Evolutionary conservation across 2,797 vertebrate genomes (phyloP).

Genomic region (Sitta carolinensis): DNA sequence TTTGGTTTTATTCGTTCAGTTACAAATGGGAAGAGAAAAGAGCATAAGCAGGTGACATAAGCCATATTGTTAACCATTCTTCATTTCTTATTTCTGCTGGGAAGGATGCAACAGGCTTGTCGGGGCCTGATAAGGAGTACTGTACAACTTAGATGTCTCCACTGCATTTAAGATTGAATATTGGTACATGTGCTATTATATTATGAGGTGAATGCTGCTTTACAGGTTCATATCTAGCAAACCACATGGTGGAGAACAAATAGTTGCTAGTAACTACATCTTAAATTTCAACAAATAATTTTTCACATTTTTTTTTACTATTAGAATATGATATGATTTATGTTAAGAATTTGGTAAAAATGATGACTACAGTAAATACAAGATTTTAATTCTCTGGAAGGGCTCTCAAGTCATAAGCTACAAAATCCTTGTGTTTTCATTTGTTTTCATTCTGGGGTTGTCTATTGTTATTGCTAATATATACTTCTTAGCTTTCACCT

Average conservation of each 20-base stretch:
- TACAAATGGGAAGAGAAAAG: slow-evolving; percentile 1
- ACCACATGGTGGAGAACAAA: not conserved
- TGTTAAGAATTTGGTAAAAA: slow-evolving; percentile 7
- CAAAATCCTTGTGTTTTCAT: slow-evolving; percentile 39
- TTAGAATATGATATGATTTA: slow-evolving; percentile 58
- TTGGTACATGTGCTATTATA: not conserved
- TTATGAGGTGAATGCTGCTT: not conserved
- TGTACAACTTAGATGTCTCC: not conserved
- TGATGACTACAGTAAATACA: not conserved
- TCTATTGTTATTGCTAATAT: slow-evolving; percentile 64
- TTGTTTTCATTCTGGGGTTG: slow-evolving; percentile 62
- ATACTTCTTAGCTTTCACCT: slow-evolving; percentile 43
- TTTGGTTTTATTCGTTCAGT: not conserved
- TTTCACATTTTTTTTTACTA: slow-evolving; percentile 25
- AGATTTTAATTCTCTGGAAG: slow-evolving; percentile 52
- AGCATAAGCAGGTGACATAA: not conserved
- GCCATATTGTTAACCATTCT: slow-evolving; percentile 7
- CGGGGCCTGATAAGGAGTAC: slow-evolving; percentile 4
- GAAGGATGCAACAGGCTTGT: not conserved
- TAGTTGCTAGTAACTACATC: not conserved
- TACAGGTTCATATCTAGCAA: not conserved
- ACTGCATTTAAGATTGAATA: slow-evolving; percentile 21
- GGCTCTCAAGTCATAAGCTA: slow-evolving; percentile 34
- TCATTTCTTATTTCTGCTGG: not conserved
- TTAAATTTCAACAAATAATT: not conserved